These are phyloP conservation scores for Venturia canescens DNA, from an alignment of 1,140 invertebrate species.

Conservation along the genomic window DNA sequence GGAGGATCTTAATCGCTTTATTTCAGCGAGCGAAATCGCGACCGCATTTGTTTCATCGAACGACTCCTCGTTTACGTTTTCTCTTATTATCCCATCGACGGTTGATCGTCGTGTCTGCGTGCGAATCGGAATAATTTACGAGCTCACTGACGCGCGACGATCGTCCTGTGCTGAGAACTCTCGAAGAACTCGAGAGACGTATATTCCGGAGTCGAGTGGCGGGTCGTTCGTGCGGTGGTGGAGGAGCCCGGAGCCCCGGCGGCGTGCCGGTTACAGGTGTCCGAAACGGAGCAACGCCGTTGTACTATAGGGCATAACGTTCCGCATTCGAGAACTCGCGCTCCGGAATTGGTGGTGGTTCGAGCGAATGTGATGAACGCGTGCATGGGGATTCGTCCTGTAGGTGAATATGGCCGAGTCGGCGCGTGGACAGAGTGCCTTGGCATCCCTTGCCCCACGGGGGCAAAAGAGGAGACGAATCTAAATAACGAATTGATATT, in stretches of 20 bases:
- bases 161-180: constrained; percentile 38
- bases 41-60: no score
- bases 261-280: constrained; percentile 55
- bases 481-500: background rate
- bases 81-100: no score
- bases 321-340: constrained; percentile 37
- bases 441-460: background rate
- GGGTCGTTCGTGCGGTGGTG: constrained; percentile 47
- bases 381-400: constrained; percentile 63
- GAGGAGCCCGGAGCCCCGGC: constrained; percentile 39
- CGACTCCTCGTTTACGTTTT: background rate
- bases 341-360: constrained; percentile 38
- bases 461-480: constrained; percentile 8
- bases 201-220: constrained; percentile 41
- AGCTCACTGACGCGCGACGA: constrained; percentile 21
- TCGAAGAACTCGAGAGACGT: constrained; percentile 43
- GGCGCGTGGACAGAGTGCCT: constrained; percentile 62
- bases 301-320: constrained; percentile 24
- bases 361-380: constrained; percentile 41
- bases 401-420: constrained; percentile 58
- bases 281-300: constrained; percentile 50
- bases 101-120: background rate
- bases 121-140: background rate
- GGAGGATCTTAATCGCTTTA: no score
- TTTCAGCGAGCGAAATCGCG: no score